These are phyloP conservation scores for Rugalucina vietnamica DNA, from an alignment of 2,888 invertebrate species.

Conservation along the genomic window DNA sequence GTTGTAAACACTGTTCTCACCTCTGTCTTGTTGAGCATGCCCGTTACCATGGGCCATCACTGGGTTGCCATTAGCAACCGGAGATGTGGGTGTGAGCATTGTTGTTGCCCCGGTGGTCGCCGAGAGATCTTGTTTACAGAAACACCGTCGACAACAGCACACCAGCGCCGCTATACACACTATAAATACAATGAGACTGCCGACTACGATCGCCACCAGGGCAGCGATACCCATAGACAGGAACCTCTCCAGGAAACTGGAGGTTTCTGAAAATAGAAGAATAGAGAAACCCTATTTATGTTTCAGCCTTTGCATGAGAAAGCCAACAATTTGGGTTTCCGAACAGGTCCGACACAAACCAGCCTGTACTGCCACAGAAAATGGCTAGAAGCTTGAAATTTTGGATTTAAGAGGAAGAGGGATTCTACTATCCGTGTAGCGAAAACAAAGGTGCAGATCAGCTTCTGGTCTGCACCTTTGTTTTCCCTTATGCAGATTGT, in stretches of 20 bases:
- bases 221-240: slow-evolving; percentile 82
- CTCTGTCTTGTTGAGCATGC: slow-evolving; percentile 23
- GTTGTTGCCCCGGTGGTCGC: slow-evolving; percentile 53
- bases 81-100: slow-evolving; percentile 64
- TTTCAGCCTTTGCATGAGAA: too few relatives aligned
- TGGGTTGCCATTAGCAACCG: slow-evolving; percentile 70
- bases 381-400: too few relatives aligned
- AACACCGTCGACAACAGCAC: slow-evolving; percentile 78
- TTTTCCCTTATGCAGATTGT: too few relatives aligned
- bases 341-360: too few relatives aligned
- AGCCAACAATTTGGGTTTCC: too few relatives aligned
- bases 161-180: slow-evolving; percentile 79
- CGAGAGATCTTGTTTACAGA: slow-evolving; percentile 75
- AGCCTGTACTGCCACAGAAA: too few relatives aligned
- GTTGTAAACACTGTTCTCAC: too few relatives aligned
- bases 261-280: slow-evolving; percentile 68
- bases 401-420: too few relatives aligned
- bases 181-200: slow-evolving; percentile 80
- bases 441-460: too few relatives aligned
- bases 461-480: too few relatives aligned
- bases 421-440: too few relatives aligned
- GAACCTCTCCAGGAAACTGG: slow-evolving; percentile 74
- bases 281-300: too few relatives aligned
- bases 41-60: slow-evolving; percentile 58
- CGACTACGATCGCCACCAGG: slow-evolving; percentile 81